Conservation (phyloP, 2,113 vertebrate species). For the Leucoraja erinaceus region DNA sequence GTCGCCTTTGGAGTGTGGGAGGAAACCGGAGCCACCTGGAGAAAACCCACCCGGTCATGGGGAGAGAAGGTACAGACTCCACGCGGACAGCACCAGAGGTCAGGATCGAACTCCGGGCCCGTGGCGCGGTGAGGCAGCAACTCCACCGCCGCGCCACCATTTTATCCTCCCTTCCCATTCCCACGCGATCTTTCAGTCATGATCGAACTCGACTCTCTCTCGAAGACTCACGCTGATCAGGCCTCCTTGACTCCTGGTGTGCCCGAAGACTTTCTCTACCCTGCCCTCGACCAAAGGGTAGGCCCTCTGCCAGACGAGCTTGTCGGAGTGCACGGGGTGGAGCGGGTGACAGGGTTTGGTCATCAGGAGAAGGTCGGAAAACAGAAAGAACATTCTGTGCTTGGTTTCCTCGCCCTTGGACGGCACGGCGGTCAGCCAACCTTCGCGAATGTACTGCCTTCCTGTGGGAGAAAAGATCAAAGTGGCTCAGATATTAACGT, state of each 20-base stretch:
- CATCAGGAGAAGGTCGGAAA: constrained; percentile 79
- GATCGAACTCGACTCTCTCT: not conserved
- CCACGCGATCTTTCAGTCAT: no score
- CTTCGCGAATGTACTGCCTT: constrained; percentile 59
- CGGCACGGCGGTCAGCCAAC: constrained; percentile 61
- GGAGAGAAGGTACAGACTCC: no score
- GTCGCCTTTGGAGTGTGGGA: no score
- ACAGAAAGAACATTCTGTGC: constrained; percentile 76
- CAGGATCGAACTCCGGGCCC: no score
- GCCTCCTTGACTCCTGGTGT: constrained; percentile 60
- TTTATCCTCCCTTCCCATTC: no score
- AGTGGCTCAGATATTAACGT: not conserved
- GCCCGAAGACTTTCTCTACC: constrained; percentile 69
- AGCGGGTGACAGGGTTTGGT: constrained; percentile 65
- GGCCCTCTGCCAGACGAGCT: constrained; percentile 53
- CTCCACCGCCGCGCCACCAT: no score
- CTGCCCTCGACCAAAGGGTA: constrained; percentile 72
- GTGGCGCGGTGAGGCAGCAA: no score
- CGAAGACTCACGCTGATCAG: constrained; percentile 56
- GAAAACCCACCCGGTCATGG: no score
- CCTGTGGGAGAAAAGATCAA: constrained; percentile 45
- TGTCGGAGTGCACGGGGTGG: constrained; percentile 56
- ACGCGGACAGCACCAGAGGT: no score
- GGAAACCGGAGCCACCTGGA: no score
- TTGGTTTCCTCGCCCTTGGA: constrained; percentile 60